phyloP scores from a whole-genome alignment of 2,888 invertebrate species.

The Mamestra brassicae region DNA sequence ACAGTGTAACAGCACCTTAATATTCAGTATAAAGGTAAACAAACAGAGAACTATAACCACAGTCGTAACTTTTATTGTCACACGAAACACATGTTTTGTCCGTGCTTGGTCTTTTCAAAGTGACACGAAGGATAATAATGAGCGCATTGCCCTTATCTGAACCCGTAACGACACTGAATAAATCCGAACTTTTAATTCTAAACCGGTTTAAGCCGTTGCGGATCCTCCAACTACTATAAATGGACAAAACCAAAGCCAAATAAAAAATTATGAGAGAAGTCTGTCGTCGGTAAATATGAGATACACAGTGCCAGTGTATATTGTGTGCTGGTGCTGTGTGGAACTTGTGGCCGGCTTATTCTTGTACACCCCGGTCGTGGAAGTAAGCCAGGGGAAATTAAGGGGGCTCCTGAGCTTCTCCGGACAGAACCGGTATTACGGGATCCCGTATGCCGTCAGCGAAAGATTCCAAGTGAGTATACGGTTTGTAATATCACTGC shows the following conservation, averaged over 20 bases:
- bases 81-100: neutral
- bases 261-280: constrained; percentile 23
- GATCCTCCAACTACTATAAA: constrained; percentile 10
- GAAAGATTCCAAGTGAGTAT: constrained; percentile 82
- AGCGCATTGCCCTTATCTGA: neutral
- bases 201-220: neutral
- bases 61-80: neutral
- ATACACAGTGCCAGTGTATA: constrained; percentile 20
- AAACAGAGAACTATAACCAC: neutral
- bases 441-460: constrained; percentile 84
- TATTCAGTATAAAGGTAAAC: constrained; percentile 1
- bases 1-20: constrained; percentile 5
- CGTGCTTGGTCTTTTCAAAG: neutral
- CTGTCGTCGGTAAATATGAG: constrained; percentile 46
- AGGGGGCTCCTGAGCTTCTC: constrained; percentile 78
- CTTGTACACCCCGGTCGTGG: constrained; percentile 76
- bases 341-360: constrained; percentile 40
- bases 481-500: constrained; percentile 36
- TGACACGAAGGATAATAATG: neutral
- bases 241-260: neutral
- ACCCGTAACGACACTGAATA: neutral
- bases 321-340: constrained; percentile 41
- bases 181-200: neutral
- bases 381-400: constrained; percentile 78
- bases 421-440: constrained; percentile 82